Evolutionary conservation across 2,888 invertebrate genomes (phyloP).

Genomic region (Alsophila aescularia): DNA sequence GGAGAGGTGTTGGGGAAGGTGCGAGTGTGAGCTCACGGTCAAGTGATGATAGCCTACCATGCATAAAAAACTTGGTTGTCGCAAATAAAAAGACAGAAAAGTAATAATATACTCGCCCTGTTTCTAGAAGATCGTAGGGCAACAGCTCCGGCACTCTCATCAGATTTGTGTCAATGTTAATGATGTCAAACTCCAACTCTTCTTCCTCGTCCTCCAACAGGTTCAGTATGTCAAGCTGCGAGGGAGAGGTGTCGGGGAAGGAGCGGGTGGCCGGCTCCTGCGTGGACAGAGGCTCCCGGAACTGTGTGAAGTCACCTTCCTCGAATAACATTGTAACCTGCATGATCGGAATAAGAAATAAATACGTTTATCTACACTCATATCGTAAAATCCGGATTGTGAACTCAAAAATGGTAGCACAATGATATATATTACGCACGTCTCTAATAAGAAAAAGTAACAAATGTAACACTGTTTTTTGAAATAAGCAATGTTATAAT

Average conservation of each 20-base stretch:
- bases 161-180: constrained; percentile 67
- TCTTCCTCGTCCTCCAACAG: constrained; percentile 79
- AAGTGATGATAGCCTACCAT: too few relatives aligned
- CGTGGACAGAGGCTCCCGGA: constrained; percentile 25
- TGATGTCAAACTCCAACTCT: constrained; percentile 79
- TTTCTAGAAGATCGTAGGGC: constrained; percentile 42
- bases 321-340: constrained; percentile 60
- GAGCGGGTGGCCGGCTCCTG: not conserved
- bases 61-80: too few relatives aligned
- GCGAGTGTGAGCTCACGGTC: too few relatives aligned
- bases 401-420: too few relatives aligned
- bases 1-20: too few relatives aligned
- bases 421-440: too few relatives aligned
- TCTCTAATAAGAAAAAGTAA: too few relatives aligned
- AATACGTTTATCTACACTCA: too few relatives aligned
- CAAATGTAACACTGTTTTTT: too few relatives aligned
- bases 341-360: not conserved
- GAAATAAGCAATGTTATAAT: too few relatives aligned
- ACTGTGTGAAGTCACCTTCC: constrained; percentile 44
- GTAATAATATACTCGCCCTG: constrained; percentile 40
- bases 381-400: too few relatives aligned
- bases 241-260: not conserved
- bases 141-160: constrained; percentile 61
- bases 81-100: not conserved
- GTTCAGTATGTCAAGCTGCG: constrained; percentile 46